Percentiles rank a stretch among this genome's conserved stretches.
Evolutionary conservation across 2,797 vertebrate genomes (phyloP).

Genomic region (Diplodus sargus): DNA sequence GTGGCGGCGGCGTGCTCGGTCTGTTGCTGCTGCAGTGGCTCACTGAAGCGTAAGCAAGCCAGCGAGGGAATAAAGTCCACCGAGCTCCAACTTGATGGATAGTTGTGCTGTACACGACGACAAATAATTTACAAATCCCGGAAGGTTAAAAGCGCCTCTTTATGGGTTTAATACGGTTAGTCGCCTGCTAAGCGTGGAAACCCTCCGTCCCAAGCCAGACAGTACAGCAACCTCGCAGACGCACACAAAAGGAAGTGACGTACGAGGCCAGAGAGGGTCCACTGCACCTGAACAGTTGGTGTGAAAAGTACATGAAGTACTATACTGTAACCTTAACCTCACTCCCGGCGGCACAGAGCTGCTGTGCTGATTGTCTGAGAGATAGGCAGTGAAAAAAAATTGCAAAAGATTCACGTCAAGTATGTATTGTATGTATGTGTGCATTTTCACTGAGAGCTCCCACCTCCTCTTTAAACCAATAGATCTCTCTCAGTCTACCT

Average conservation of each 20-base stretch:
- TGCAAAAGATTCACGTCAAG: neutral
- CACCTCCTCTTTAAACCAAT: neutral
- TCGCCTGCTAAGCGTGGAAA: constrained; percentile 57
- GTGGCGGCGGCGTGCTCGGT: constrained; percentile 74
- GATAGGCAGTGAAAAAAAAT: neutral
- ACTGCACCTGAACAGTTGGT: constrained; percentile 66
- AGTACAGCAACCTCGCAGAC: constrained; percentile 70
- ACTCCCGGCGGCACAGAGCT: constrained; percentile 15
- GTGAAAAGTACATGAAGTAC: constrained; percentile 72
- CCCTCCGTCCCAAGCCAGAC: constrained; percentile 71
- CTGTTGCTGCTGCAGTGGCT: constrained; percentile 68
- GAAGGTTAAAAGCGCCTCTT: constrained; percentile 22
- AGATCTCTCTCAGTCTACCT: no score
- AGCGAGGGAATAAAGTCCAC: constrained; percentile 45
- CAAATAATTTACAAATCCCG: constrained; percentile 14
- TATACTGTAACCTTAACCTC: constrained; percentile 43
- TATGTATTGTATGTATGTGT: no score
- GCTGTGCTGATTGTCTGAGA: neutral
- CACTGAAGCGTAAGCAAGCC: constrained; percentile 42
- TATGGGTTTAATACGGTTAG: constrained; percentile 38
- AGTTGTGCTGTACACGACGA: neutral
- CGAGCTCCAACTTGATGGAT: neutral
- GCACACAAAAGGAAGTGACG: constrained; percentile 85
- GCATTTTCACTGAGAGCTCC: neutral
- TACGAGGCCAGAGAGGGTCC: constrained; percentile 59